These are phyloP conservation scores for Circaetus cinerascens DNA, from an alignment of 2,113 vertebrate species.

Conservation along the genomic window DNA sequence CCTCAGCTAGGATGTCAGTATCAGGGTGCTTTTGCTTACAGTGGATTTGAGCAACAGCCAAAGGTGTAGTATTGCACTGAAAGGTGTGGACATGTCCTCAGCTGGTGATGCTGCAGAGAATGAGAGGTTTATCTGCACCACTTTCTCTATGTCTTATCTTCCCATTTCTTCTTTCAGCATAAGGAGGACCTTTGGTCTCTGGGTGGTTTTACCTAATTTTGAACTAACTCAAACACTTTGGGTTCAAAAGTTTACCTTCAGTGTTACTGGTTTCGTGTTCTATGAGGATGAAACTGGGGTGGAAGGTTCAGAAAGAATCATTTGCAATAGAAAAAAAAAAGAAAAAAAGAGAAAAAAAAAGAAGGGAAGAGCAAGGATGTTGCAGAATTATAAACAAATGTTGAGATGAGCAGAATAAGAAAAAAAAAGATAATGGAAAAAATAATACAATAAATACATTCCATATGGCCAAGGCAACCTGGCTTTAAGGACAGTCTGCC, in stretches of 20 bases:
- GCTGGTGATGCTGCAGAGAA: neutral
- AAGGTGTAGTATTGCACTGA: neutral
- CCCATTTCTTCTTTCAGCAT: neutral
- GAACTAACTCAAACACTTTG: neutral
- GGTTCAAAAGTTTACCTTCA: constrained; percentile 5
- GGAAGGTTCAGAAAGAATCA: neutral
- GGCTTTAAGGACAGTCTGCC: neutral
- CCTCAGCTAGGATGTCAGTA: neutral
- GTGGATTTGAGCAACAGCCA: neutral
- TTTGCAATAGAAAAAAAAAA: neutral
- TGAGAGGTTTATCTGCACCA: neutral
- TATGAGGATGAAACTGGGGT: neutral
- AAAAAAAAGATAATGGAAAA: neutral
- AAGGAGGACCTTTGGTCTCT: neutral
- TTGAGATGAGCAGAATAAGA: neutral
- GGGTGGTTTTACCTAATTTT: neutral
- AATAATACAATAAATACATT: neutral
- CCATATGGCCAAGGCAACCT: neutral
- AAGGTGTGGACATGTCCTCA: neutral
- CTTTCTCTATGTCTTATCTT: neutral
- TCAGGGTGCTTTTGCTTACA: neutral
- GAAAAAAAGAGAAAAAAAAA: neutral
- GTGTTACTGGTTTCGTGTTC: neutral
- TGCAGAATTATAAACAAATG: neutral
- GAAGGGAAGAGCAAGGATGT: neutral